Evolutionary conservation across 2,888 invertebrate genomes (phyloP), one percentile per base, ranked within the genome.

Genomic region (Dryobotodes eremita): DNA sequence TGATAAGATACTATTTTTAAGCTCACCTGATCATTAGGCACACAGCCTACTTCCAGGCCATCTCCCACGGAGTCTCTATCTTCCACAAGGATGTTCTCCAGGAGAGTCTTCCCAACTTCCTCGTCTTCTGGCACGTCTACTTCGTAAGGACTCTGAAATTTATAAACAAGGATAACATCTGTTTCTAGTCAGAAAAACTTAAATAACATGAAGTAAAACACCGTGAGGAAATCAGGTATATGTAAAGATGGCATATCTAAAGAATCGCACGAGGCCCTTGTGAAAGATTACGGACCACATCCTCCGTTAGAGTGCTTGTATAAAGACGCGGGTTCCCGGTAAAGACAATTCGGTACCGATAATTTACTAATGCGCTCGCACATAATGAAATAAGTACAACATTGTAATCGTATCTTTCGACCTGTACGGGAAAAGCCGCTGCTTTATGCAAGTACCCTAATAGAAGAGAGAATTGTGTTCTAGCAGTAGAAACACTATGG

Each of bases 51-150:
- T 94, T 98, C 98, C 82, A 99, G 97, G 88, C 98, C 98, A 78
- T 98, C 98, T 0, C 99, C 99, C 20, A 98, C 97, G 6, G 98
- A 97, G 93, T 99, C 99, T 68, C 97, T 97, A 93, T 99, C 99
- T 89, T 98, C 98, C 15, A 99, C 98, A 77, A 97, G 95, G 75
- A 99, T 98, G 79, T 97, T 97, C 50, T 97, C 97, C 86, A 98
- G 97, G 46, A 99, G 97, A 0, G 98, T 98, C 10, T 97, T 97
- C 3, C 98, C 98, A 7, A 98, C 94, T 23, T 96, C 94, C 1
- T 98, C 97, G 92, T 99, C 98, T 96, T 99, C 99, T 64, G 97
- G 97, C 13, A 98, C 98, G 86, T 97, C 97, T 7, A 98, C 97
- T 94, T 98, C 98, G 94, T 98, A 99, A 0, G 98, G 98, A 84